phyloP scores from a whole-genome alignment of 2,888 invertebrate genomes.

The Parthenolecanium corni region DNA sequence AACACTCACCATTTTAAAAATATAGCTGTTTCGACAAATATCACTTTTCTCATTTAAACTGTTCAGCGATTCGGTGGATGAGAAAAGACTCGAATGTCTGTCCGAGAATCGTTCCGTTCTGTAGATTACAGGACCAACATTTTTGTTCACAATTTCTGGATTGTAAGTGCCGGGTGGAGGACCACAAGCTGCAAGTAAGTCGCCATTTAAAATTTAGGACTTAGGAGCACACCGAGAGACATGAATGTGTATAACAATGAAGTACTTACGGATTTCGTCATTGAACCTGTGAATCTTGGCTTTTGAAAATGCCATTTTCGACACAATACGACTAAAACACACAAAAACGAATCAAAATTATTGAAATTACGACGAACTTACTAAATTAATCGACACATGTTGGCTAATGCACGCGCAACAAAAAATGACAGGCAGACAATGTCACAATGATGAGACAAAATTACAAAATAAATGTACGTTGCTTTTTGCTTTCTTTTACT shows the following conservation, averaged over 20 bases:
- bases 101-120: conserved; percentile 12
- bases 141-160: conserved; percentile 10
- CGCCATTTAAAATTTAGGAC: not conserved
- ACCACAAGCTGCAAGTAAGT: conserved; percentile 19
- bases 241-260: not conserved
- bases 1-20: conserved; percentile 15
- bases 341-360: not conserved
- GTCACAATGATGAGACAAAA: not conserved
- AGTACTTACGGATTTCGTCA: conserved; percentile 22
- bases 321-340: not conserved
- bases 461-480: not conserved
- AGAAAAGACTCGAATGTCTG: not conserved
- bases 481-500: too few species aligned
- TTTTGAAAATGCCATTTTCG: conserved; percentile 25
- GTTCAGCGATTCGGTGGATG: conserved; percentile 11
- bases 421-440: not conserved
- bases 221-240: not conserved
- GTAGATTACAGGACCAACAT: conserved; percentile 6
- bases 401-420: not conserved
- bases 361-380: too few species aligned
- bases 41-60: not conserved
- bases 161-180: conserved; percentile 27
- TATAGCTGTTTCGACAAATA: too few species aligned
- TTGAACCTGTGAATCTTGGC: conserved; percentile 25
- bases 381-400: not conserved